Evolutionary conservation across 2,888 invertebrate genomes (phyloP), one percentile per base, ranked within the genome.

Genomic region (Cheilosia variabilis): DNA sequence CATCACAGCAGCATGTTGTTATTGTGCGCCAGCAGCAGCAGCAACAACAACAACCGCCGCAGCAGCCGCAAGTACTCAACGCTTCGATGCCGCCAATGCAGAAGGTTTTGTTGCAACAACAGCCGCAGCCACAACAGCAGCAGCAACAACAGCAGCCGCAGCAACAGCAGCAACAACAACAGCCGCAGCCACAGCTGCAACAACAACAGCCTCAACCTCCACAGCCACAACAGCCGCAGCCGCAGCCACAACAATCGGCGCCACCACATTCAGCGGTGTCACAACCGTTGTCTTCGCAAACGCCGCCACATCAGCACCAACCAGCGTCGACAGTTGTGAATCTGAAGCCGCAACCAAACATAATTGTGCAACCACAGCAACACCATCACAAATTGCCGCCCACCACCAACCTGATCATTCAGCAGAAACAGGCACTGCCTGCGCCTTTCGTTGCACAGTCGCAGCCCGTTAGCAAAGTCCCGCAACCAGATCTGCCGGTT

Each of bases 71-170:
- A n/a, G 73, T 76, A 43, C 87, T 52, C 10, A 69, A 58, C n/a
- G 43, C 60, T 31, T 88, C 87, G 34, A 34, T 71, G 19, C 53
- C 68, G 2, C 47, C 71, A 47, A 58, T 68, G 41, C 86, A 86
- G 10, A 86, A 86, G 7, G 81, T 86, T 1, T 19, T 84, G 24
- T 83, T 87, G 6, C 89, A 89, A 57, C 87, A 88, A 69, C 53
- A 53, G 47, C 89, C 87, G 47, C 69, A 58, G 66, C 87, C 62
- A 57, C 47, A 9, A 7, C 45, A 75, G 69, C 79, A 88, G 58
- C 86, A 88, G 62, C 86, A 88, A 41, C 63, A 81, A 82, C 63
- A 69, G 17, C 89, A 88, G 15, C 89, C 88, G 4, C 88, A 88
- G 65, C 87, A 88, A 69, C 34, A 9, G 1, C 34, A 9, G 3